Base-by-base conservation (phyloP, 2,797 vertebrate species). In the Cheirogaleus major region DNA sequence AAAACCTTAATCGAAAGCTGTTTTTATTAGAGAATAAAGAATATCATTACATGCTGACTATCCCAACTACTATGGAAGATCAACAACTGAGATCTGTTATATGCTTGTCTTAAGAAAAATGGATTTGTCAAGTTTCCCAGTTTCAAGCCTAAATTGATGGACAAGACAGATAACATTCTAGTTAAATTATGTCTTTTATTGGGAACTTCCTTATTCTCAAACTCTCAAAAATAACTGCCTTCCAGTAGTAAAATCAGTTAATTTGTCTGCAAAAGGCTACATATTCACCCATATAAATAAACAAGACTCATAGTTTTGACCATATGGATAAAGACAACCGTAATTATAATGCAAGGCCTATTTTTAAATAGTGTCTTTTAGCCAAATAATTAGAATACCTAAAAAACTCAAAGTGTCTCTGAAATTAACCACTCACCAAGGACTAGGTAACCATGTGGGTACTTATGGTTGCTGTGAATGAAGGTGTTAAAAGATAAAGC, bases 291-390 rank as follows among this genome's bases (percentile, higher is more conserved):
- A 89, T n/a, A 76, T 63, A 95, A 76, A 76, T 63, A 96, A 76
- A 87, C 23, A 50, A 27, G 45, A 82, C 67, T 78, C 27, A 76
- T n/a, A 90, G 41, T 79, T 92, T 73, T 91, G 23, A 73, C 18
- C 9, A 81, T 43, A 81, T 10, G 32, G 32, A 65, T 69, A 92
- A 88, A 95, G 45, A 25, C 11, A 94, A 70, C 2, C 43, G 0
- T 41, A 76, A 65, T 87, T 95, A 91, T 70, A 89, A 93, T 25
- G 7, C 5, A 89, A 86, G 38, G 4, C 55, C 30, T 89, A 81
- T 76, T 93, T 92, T 92, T 93, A 18, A 96, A 63, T 12, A 93
- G 27, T 9, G 57, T 20, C 59, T 91, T 85, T 96, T 70, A 93
- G 52, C 3, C 61, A 20, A 95, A 61, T 83, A 83, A 92, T 78